Base-by-base conservation (phyloP, 1,140 invertebrate species). In the Ditylenchus dipsaci region DNA sequence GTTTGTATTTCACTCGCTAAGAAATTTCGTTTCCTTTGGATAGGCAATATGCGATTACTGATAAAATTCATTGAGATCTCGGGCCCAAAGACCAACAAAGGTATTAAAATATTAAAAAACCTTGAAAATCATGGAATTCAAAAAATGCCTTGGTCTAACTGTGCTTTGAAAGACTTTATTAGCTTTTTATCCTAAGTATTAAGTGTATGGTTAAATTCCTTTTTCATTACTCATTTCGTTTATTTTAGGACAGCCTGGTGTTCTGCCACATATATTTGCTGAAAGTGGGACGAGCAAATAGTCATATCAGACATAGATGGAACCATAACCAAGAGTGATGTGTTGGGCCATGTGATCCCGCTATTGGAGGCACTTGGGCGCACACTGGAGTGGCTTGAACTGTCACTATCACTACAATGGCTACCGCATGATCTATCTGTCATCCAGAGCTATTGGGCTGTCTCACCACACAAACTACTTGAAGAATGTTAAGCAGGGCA, bases 221-320 rank as follows among this genome's bases (percentile, higher is more conserved):
- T n/a, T n/a, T n/a, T n/a, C n/a, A n/a, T n/a, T n/a, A n/a, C n/a
- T n/a, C n/a, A n/a, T n/a, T n/a, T n/a, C n/a, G n/a, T n/a, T n/a
- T n/a, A n/a, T 76, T 97, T 95, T 84, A 95, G 96, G 53, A 99
- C 96, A 7, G 91, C 92, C 7, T 87, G 90, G 57, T 97, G 95
- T 86, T 91, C 91, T 97, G 95, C 83, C 91, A 95, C 83, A 90
- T 99, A 66, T 99, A 95, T 85, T 89, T 93, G 71, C 97, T 95
- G 93, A 89, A 45, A 91, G 70, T 90, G 91, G 87, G 90, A 93
- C 84, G 95, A 98, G 83, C 95, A 94, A 84, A 90, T 99, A 73
- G 93, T 99, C 43, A 93, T 99, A 75, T 97, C 94, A 0, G 96
- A 99, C 84, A 98, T 99, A 82, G 96, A 99, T 86, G 96, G 96